Percentiles rank a stretch among this genome's conserved stretches.
These are phyloP conservation scores for Macaria notata DNA, from an alignment of 2,888 invertebrate genomes.

Conservation along the genomic window DNA sequence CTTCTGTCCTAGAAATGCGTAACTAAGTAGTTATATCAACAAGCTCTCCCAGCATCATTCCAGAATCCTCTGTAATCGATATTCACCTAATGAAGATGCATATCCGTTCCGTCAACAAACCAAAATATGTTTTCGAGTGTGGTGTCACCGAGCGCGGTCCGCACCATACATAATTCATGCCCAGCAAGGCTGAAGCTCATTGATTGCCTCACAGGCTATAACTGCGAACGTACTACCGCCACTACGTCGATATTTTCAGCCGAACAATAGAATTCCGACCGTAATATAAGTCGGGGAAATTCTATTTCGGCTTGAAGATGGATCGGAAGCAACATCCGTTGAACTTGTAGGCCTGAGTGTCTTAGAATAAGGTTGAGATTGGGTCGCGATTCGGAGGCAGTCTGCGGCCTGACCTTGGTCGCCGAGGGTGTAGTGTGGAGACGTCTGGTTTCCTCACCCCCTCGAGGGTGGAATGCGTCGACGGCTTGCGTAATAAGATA, in stretches of 20 bases:
- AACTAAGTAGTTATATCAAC: background rate
- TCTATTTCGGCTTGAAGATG: slow-evolving; percentile 32
- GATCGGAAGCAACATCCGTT: slow-evolving; percentile 17
- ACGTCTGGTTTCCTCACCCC: slow-evolving; percentile 55
- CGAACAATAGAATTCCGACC: slow-evolving; percentile 39
- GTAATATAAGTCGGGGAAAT: slow-evolving; percentile 31
- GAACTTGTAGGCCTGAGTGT: slow-evolving; percentile 37
- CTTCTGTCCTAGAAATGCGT: too few species aligned
- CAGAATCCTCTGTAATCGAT: slow-evolving; percentile 11
- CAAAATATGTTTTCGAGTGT: slow-evolving; percentile 49
- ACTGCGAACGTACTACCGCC: slow-evolving; percentile 45
- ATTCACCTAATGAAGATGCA: slow-evolving; percentile 26
- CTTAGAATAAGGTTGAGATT: slow-evolving; percentile 38
- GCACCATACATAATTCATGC: slow-evolving; percentile 64
- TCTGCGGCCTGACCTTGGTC: slow-evolving; percentile 68
- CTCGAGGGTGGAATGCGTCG: slow-evolving; percentile 56
- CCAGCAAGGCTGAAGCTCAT: slow-evolving; percentile 59
- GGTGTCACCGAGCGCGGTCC: slow-evolving; percentile 47
- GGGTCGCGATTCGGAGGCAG: slow-evolving; percentile 31
- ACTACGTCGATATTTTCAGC: slow-evolving; percentile 36
- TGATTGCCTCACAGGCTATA: slow-evolving; percentile 61
- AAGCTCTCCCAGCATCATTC: background rate
- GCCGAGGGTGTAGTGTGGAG: slow-evolving; percentile 53
- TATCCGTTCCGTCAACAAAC: slow-evolving; percentile 31
- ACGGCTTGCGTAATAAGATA: slow-evolving; percentile 70